Percentiles rank a stretch among this genome's conserved stretches.
phyloP scores from a whole-genome alignment of 1,140 invertebrate genomes.

The Wiebesia pumilae region DNA sequence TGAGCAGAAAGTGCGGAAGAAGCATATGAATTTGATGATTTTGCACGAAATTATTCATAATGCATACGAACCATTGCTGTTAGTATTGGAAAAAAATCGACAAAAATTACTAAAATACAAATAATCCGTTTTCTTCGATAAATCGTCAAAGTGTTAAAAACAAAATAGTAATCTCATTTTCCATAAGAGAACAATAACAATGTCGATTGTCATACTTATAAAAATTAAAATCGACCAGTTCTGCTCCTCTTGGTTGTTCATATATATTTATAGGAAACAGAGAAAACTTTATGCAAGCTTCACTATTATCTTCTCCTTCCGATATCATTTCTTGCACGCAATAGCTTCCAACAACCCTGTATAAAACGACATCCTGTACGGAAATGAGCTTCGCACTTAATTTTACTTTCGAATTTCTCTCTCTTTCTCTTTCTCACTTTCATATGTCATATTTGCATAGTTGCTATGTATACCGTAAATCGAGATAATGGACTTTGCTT shows the following conservation, averaged over 20 bases:
- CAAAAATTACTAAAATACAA: too few relatives aligned
- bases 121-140: too few relatives aligned
- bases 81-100: too few relatives aligned
- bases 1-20: too few relatives aligned
- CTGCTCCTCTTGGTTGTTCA: not conserved
- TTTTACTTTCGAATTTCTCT: conserved; percentile 43
- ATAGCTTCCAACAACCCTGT: not conserved
- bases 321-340: not conserved
- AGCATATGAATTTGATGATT: too few relatives aligned
- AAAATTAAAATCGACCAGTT: not conserved
- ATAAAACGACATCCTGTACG: conserved; percentile 39
- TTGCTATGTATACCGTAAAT: not conserved
- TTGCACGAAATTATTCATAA: too few relatives aligned
- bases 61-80: too few relatives aligned
- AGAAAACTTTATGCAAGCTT: not conserved
- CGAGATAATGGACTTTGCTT: conserved; percentile 38
- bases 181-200: too few relatives aligned
- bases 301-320: not conserved
- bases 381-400: conserved; percentile 32
- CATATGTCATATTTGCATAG: not conserved
- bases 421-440: conserved; percentile 16
- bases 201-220: too few relatives aligned
- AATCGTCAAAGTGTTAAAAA: too few relatives aligned
- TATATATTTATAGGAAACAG: not conserved
- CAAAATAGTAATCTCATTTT: too few relatives aligned